A percentile compares a stretch with the other conserved stretches of the same genome.
phyloP scores from a whole-genome alignment of 2,113 vertebrate genomes.

The Entomyzon cyanotis region DNA sequence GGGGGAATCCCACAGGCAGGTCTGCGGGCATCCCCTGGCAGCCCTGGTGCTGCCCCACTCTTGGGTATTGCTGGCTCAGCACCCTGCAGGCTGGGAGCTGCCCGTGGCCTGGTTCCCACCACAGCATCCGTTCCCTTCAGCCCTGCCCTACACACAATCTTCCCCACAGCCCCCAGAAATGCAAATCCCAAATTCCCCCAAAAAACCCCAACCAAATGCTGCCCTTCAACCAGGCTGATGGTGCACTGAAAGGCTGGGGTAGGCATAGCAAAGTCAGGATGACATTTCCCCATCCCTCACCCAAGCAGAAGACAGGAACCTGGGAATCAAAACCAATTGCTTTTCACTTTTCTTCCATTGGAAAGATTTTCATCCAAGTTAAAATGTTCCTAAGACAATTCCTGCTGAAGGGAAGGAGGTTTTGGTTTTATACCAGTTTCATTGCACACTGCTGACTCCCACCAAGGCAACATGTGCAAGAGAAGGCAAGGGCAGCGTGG shows the following conservation, averaged over 20 bases:
- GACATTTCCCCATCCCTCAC: background rate
- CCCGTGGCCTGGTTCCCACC: background rate
- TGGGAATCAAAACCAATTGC: background rate
- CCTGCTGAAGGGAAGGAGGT: background rate
- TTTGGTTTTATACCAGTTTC: background rate
- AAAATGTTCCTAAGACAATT: background rate
- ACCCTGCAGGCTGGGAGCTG: background rate
- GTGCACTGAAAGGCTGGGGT: rapidly evolving
- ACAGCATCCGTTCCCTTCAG: background rate
- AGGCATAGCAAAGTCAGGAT: rapidly evolving
- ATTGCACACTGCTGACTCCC: rapidly evolving
- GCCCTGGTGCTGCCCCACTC: background rate
- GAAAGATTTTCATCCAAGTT: background rate
- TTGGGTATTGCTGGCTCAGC: background rate
- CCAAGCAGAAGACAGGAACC: background rate
- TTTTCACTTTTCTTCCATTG: background rate
- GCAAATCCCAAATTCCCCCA: background rate
- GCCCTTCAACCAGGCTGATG: background rate
- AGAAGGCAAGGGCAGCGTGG: background rate
- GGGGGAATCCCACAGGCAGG: background rate
- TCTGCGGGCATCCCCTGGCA: background rate
- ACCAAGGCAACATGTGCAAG: background rate
- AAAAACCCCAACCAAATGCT: background rate
- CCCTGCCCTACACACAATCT: rapidly evolving
- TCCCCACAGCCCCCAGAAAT: background rate